These are phyloP conservation scores for Leptura quadrifasciata DNA, from an alignment of 2,888 invertebrate genomes.

Conservation along the genomic window DNA sequence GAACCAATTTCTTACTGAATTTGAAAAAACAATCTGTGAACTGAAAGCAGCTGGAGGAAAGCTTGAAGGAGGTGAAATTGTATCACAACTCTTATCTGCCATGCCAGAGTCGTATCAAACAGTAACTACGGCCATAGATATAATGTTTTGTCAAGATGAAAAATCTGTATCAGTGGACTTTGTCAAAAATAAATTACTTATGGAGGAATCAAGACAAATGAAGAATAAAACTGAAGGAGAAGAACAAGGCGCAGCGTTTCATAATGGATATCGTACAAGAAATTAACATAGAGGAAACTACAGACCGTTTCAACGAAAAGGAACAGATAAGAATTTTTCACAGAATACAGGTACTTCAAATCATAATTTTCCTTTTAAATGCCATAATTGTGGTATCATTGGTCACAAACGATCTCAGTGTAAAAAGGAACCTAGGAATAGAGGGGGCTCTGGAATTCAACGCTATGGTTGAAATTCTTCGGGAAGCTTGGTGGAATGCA, in stretches of 20 bases:
- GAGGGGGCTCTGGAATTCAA: background rate
- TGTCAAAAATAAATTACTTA: constrained; percentile 32
- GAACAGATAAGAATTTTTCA: too few relatives aligned
- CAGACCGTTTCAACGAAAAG: too few relatives aligned
- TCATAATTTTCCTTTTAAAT: too few relatives aligned
- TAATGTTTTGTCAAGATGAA: constrained; percentile 31
- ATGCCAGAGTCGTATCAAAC: constrained; percentile 34
- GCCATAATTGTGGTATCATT: background rate
- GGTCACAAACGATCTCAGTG: background rate
- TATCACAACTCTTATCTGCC: constrained; percentile 23
- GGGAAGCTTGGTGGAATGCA: background rate
- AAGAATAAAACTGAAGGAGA: constrained; percentile 2
- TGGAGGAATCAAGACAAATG: constrained; percentile 33
- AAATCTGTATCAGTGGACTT: constrained; percentile 31
- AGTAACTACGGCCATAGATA: constrained; percentile 38
- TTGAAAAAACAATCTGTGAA: constrained; percentile 39
- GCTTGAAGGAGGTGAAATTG: constrained; percentile 31
- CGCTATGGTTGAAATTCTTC: background rate
- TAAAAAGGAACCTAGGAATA: background rate
- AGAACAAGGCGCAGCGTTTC: too few relatives aligned
- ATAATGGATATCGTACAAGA: too few relatives aligned
- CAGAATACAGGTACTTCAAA: too few relatives aligned
- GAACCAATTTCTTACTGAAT: constrained; percentile 36
- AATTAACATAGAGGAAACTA: too few relatives aligned
- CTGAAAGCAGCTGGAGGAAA: constrained; percentile 34